Percentiles rank a stretch among this genome's conserved stretches.
Evolutionary conservation across 2,888 invertebrate genomes (phyloP).

Genomic region (Drosophila acutilabella): DNA sequence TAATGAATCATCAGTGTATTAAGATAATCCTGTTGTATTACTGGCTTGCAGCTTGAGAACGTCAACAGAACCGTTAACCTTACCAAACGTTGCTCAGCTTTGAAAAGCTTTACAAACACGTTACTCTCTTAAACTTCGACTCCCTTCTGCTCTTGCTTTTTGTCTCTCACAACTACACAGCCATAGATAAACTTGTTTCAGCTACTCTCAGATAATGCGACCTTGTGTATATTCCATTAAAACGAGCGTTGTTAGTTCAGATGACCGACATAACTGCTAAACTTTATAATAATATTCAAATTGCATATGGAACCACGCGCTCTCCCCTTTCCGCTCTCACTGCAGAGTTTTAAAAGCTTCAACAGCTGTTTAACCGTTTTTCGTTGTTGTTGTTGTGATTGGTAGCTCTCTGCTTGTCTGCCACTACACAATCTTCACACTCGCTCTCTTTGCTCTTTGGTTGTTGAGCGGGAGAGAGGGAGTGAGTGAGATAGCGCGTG

Average conservation of each 20-base stretch:
- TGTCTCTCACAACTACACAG: neutral
- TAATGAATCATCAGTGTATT: neutral
- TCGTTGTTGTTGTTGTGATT: neutral
- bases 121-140: neutral
- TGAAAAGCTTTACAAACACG: conserved; percentile 1
- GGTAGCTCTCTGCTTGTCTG: conserved; percentile 13
- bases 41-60: neutral
- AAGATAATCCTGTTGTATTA: neutral
- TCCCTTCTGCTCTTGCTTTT: neutral
- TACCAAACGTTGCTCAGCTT: conserved; percentile 1
- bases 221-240: conserved; percentile 29
- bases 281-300: conserved; percentile 17
- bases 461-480: neutral
- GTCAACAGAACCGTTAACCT: conserved; percentile 7
- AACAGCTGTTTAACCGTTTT: conserved; percentile 48
- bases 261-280: conserved; percentile 11
- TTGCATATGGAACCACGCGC: neutral
- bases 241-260: conserved; percentile 11
- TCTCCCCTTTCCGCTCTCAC: neutral
- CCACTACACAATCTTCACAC: conserved; percentile 18
- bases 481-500: conserved; percentile 1
- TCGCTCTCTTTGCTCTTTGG: conserved; percentile 2
- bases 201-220: conserved; percentile 18
- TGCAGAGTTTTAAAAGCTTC: conserved; percentile 5
- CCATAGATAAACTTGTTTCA: conserved; percentile 31